Base-by-base conservation (phyloP, 1,140 invertebrate species). In the Battus philenor region DNA sequence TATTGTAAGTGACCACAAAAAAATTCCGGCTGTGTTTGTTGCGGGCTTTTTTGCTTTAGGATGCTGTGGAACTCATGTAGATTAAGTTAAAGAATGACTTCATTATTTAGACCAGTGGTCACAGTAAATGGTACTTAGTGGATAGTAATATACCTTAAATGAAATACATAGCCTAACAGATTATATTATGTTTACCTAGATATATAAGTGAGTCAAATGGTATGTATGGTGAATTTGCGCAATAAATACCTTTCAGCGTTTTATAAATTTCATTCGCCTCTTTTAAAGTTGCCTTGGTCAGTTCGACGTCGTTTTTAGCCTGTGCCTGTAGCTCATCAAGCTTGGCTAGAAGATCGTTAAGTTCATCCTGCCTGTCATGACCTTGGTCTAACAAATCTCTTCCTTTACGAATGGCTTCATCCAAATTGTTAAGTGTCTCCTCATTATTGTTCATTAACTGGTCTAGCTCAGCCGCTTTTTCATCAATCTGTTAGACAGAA, bases 231-330 rank as follows among this genome's bases (percentile, higher is more conserved):
- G n/a, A n/a, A n/a, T n/a, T n/a, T n/a, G n/a, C n/a, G n/a, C n/a
- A n/a, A n/a, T n/a, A 68, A 50, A 81, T 86, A 96, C 95, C 91
- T 86, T 92, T 90, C 1, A 98, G 81, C 30, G 93, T 96, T 46
- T 93, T 88, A 36, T 95, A 90, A 2, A 96, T 98, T 33, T 93
- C 90, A 58, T 94, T 91, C 1, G 97, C 97, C 70, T 97, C 94
- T 59, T 92, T 90, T 0, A 98, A 86, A 0, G 94, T 97, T 54
- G 93, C 91, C 59, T 97, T 94, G 7, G 94, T 95, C 31, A 92
- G 88, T 50, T 91, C 88, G 0, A 97, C 93, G 12, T 97, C 96
- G 44, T 93, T 89, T 44, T 91, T 90, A 0, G 96, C 96, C 64
- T 90, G 90, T 0, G 88, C 90, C 20, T 93, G 88, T 0, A 95